Evolutionary conservation across 2,113 vertebrate genomes (phyloP), one percentile per base, ranked within the genome.

Genomic region (Neolamprologus sp.): DNA sequence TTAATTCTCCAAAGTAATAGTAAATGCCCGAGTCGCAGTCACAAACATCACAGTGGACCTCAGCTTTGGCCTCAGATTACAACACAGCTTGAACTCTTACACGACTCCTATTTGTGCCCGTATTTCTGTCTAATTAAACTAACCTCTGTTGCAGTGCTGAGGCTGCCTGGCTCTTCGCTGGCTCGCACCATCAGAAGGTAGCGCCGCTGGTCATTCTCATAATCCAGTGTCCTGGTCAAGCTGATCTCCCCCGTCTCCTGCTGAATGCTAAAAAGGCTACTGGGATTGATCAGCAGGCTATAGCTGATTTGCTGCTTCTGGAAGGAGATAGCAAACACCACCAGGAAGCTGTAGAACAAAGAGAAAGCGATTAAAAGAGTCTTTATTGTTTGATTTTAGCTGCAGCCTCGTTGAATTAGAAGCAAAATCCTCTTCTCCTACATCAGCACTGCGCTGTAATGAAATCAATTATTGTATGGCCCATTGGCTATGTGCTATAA

Each of bases 251-350:
- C 98, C 0, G 96, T 96, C 68, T 95, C 93, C 81, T 45, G 81
- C 68, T 92, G 93, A 87, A 98, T 96, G 89, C 89, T 95, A 93
- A 98, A 98, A 3, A 98, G 95, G 88, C 96, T 97, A 80, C 96
- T 96, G 82, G 97, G 97, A 92, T 98, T 98, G 94, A 96, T 97
- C 45, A 98, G 88, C 54, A 98, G 95, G 94, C 96, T 97, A 94
- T 98, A 98, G 91, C 91, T 96, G 94, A 98, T 91, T 14, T 96
- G 93, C 84, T 97, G 96, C 87, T 97, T 97, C 90, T 98, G 98
- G 89, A 97, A 97, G 37, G 97, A 98, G 82, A 97, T 80, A 37
- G 97, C 98, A 28, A 91, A 90, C 63, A 97, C 96, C 26, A 94
- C 95, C 91, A 98, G 90, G 95, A 98, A 98, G 26, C 98, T 98